Evolutionary conservation across 2,888 invertebrate species (phyloP).

Genomic region (Conistra vaccinii): DNA sequence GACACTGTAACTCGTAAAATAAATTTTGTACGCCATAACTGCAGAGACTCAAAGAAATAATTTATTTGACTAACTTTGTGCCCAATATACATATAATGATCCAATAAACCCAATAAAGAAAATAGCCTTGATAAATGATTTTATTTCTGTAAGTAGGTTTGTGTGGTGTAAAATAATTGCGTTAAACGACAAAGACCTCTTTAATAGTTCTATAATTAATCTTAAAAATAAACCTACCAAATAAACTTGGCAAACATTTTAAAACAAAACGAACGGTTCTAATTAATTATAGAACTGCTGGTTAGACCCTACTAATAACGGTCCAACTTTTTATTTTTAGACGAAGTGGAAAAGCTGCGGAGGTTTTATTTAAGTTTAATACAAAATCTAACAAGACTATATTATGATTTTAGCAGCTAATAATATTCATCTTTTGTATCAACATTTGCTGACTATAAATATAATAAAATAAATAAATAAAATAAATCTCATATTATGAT

Average conservation of each 20-base stretch:
- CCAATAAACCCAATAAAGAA: background rate
- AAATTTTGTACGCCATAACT: background rate
- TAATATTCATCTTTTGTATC: too few species aligned
- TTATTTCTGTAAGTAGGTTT: too few species aligned
- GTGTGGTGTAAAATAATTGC: too few species aligned
- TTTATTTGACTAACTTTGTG: background rate
- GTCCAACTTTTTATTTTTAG: slow-evolving; percentile 33
- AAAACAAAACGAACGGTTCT: slow-evolving; percentile 31
- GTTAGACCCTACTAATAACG: slow-evolving; percentile 32
- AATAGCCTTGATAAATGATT: too few species aligned
- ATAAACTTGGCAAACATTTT: slow-evolving; percentile 22
- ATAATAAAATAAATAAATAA: too few species aligned
- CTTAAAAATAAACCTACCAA: slow-evolving; percentile 3
- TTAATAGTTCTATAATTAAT: background rate
- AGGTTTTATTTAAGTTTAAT: slow-evolving; percentile 15
- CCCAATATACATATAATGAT: background rate
- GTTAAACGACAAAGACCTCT: background rate
- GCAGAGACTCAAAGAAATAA: background rate
- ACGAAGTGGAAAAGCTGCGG: background rate
- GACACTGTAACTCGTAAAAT: background rate
- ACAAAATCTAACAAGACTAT: background rate
- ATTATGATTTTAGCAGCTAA: too few species aligned
- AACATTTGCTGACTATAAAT: too few species aligned
- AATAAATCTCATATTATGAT: too few species aligned
- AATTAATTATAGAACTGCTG: slow-evolving; percentile 52